Evolutionary conservation across 1,140 invertebrate genomes (phyloP), one percentile per base, ranked within the genome.

Genomic region (Cyclina sinensis): DNA sequence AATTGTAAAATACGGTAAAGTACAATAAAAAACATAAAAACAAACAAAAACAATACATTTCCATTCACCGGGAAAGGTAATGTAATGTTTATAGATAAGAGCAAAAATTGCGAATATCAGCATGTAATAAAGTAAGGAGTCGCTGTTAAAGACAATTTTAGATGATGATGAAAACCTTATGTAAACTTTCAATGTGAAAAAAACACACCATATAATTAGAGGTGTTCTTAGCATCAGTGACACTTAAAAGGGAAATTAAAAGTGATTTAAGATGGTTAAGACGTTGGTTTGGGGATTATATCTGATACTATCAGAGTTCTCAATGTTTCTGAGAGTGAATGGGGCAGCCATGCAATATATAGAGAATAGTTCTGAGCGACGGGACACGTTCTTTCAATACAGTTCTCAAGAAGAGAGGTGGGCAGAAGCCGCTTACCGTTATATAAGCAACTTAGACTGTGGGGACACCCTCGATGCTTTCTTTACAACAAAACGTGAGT

Each of bases 371-470:
- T 89, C 86, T 9, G 86, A 91, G 48, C 65, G 68, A n/a, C 39
- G 35, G 0, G 70, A 85, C 5, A 18, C 70, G 12, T 78, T 79
- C 35, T 62, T 76, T 35, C 68, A 70, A 11, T 81, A 62, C 37
- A 43, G 21, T 18, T 73, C 76, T 18, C 70, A 65, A 43, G 54
- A 86, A 4, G 80, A 90, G 30, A 91, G 90, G 3, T 94, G 93
- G 94, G 92, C 93, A 16, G 86, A 92, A 16, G 90, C 91, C 0
- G 94, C 93, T 4, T 94, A 65, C 80, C 70, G 90, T 30, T 94
- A 85, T 48, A 73, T 94, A 0, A 86, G 86, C n/a, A 85, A 24
- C 16, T 73, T 92, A 32, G 89, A 94, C 87, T 94, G 94, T 73
- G 68, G 81, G 0, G 88, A 90, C 14, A 90, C 91, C 4, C 91